phyloP scores from a whole-genome alignment of 2,113 vertebrate genomes.

The Aix galericulata region DNA sequence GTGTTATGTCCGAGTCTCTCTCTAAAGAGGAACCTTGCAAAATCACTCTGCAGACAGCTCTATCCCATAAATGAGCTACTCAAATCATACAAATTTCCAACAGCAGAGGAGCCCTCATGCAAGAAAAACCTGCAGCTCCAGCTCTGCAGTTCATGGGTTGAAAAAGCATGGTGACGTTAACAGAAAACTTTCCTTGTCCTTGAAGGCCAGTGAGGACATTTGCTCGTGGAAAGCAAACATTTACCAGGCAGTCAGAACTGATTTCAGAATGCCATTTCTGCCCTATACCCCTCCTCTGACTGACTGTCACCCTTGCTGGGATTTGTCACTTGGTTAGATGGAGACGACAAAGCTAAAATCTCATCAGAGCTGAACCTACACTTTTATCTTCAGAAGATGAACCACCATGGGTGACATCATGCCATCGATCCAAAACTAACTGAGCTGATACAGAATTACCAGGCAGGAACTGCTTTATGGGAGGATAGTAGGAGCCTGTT shows the following conservation, averaged over 20 bases:
- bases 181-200: neutral
- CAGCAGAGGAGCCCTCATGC: neutral
- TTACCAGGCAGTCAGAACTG: neutral
- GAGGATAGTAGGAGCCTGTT: neutral
- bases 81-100: neutral
- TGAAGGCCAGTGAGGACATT: neutral
- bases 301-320: neutral
- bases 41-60: neutral
- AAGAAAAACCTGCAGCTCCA: neutral
- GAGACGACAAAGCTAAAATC: neutral
- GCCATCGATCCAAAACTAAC: neutral
- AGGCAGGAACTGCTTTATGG: neutral
- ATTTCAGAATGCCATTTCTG: neutral
- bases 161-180: neutral
- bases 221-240: neutral
- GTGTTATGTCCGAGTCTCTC: neutral
- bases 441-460: conserved; percentile 1
- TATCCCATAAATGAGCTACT: neutral
- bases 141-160: neutral
- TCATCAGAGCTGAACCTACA: conserved; percentile 14
- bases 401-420: neutral
- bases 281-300: neutral
- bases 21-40: neutral
- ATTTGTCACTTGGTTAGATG: neutral
- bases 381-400: neutral